Evolutionary conservation across 30 jellyfish, hydroid and myxozoan genomes (phyloP).

Genomic region (Euphysa ruthae): DNA sequence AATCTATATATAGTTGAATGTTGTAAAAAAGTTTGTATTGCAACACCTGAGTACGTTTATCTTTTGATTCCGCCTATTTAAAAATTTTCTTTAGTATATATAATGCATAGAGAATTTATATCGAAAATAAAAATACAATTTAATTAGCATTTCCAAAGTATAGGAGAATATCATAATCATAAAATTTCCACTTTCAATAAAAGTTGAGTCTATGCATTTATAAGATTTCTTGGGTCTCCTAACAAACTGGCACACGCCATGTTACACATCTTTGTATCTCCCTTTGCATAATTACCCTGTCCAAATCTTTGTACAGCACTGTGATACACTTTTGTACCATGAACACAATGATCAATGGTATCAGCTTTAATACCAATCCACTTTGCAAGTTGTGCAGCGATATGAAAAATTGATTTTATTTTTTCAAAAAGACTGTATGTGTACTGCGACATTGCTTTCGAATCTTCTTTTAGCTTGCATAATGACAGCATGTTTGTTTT

Average conservation of each 20-base stretch:
- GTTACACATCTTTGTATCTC: slow-evolving; percentile 7
- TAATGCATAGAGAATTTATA: no score
- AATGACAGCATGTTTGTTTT: slow-evolving; percentile 26
- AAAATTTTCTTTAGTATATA: no score
- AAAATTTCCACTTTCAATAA: no score
- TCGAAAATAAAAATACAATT: no score
- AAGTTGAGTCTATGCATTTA: no score
- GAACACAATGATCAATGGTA: slow-evolving; percentile 28
- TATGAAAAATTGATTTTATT: background rate
- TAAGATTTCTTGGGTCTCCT: slow-evolving; percentile 24
- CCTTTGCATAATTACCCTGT: slow-evolving; percentile 25
- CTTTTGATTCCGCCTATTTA: no score
- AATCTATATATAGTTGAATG: no score
- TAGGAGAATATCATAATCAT: no score
- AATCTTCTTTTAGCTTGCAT: slow-evolving; percentile 14
- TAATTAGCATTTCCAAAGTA: no score
- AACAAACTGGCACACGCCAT: background rate
- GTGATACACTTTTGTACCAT: slow-evolving; percentile 34
- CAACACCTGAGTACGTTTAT: no score
- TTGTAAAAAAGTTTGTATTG: no score
- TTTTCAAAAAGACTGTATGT: slow-evolving; percentile 5
- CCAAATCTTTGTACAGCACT: slow-evolving; percentile 31
- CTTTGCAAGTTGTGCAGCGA: slow-evolving; percentile 25
- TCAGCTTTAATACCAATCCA: slow-evolving; percentile 27
- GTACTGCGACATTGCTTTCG: background rate